Conservation (phyloP, 2,888 invertebrate genomes). For the Arctia plantaginis region DNA sequence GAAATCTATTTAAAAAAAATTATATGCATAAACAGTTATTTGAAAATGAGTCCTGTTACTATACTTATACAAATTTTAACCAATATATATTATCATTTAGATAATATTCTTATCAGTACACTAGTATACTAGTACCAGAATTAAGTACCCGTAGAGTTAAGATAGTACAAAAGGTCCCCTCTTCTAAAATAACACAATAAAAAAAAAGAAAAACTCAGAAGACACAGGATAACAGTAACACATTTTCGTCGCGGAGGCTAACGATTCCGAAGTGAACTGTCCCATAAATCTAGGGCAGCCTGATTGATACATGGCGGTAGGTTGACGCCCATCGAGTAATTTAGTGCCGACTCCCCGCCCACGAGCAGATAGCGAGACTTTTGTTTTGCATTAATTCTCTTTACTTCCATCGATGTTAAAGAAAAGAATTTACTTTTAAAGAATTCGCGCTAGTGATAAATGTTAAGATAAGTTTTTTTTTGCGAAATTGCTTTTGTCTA, state of each 20-base stretch:
- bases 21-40: too few species aligned
- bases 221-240: constrained; percentile 80
- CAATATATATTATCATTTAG: too few species aligned
- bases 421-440: constrained; percentile 58
- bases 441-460: constrained; percentile 54
- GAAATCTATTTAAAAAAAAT: too few species aligned
- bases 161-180: constrained; percentile 38
- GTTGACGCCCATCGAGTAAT: constrained; percentile 89
- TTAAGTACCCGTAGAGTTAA: constrained; percentile 38
- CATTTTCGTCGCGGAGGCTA: constrained; percentile 85
- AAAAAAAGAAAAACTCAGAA: constrained; percentile 63
- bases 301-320: constrained; percentile 87
- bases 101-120: not conserved
- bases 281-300: constrained; percentile 82
- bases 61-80: too few species aligned
- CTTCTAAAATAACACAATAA: constrained; percentile 56
- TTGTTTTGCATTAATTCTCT: constrained; percentile 87
- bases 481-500: constrained; percentile 35
- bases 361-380: constrained; percentile 84
- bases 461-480: constrained; percentile 50
- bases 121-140: constrained; percentile 13
- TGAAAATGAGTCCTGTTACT: too few species aligned
- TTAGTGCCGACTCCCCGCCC: constrained; percentile 88
- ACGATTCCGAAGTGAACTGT: constrained; percentile 85
- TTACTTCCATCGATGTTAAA: constrained; percentile 62